These are phyloP conservation scores for Heterotis niloticus DNA, from an alignment of 2,113 vertebrate species.

Conservation along the genomic window DNA sequence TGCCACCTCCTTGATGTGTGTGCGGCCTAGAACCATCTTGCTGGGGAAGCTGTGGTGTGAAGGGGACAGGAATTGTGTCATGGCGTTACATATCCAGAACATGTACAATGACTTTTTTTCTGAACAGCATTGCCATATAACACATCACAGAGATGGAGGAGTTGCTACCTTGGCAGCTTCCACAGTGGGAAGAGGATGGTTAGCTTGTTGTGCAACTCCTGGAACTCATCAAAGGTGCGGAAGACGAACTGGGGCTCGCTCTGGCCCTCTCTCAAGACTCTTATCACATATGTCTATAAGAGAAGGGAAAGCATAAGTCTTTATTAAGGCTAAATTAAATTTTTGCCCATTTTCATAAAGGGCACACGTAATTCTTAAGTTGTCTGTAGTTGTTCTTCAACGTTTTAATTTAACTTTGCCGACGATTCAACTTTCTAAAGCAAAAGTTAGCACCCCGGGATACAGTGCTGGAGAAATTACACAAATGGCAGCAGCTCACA, in stretches of 20 bases:
- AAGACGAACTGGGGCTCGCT: conserved; percentile 87
- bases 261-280: conserved; percentile 85
- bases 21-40: conserved; percentile 92
- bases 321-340: no score
- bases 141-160: conserved; percentile 69
- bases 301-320: neutral
- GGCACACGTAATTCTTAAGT: no score
- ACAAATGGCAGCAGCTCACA: conserved; percentile 61
- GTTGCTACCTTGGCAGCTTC: conserved; percentile 87
- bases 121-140: conserved; percentile 51
- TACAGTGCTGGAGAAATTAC: neutral
- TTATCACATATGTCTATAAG: conserved; percentile 85
- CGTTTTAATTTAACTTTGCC: neutral
- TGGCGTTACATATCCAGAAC: neutral
- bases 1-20: conserved; percentile 95
- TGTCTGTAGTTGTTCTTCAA: no score
- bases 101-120: no score
- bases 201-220: conserved; percentile 97
- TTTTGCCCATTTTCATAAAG: no score
- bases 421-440: neutral
- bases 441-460: neutral
- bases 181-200: conserved; percentile 90
- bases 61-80: neutral
- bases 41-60: conserved; percentile 77
- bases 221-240: conserved; percentile 97